Conservation (phyloP, 1,140 invertebrate genomes). For the Eulimnadia texana region DNA sequence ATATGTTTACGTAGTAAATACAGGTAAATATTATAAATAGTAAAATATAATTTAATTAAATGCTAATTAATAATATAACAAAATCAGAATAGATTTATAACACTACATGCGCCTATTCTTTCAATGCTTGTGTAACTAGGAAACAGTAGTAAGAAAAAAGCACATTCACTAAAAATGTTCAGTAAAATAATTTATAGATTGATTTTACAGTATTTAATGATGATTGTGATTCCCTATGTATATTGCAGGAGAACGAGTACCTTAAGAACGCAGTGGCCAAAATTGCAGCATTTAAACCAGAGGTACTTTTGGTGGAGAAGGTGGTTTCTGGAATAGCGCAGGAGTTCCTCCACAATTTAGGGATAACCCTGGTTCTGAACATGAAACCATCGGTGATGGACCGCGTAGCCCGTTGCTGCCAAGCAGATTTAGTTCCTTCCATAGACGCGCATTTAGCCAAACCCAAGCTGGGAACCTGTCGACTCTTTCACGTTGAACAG, state of each 20-base stretch:
- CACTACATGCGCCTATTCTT: no score
- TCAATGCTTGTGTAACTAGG: no score
- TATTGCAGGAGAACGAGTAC: slow-evolving; percentile 67
- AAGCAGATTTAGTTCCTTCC: slow-evolving; percentile 74
- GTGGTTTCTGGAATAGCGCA: slow-evolving; percentile 78
- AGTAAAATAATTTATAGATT: no score
- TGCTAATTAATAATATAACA: no score
- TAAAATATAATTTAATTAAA: no score
- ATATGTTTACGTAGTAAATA: no score
- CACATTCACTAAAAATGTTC: no score
- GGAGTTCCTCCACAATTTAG: slow-evolving; percentile 59
- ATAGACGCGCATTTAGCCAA: slow-evolving; percentile 64
- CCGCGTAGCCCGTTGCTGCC: slow-evolving; percentile 61
- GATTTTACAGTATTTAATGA: not conserved
- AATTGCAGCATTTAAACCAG: slow-evolving; percentile 66
- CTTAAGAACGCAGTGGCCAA: slow-evolving; percentile 73
- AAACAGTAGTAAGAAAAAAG: no score
- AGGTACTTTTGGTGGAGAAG: slow-evolving; percentile 78
- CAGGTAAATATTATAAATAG: no score
- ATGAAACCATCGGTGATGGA: slow-evolving; percentile 74
- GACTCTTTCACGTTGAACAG: slow-evolving; percentile 65
- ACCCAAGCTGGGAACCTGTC: slow-evolving; percentile 71
- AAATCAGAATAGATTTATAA: no score
- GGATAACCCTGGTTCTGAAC: slow-evolving; percentile 74
- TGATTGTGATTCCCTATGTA: not conserved